These are phyloP conservation scores for Halictus ligatus DNA, from an alignment of 2,888 invertebrate genomes.

Conservation along the genomic window DNA sequence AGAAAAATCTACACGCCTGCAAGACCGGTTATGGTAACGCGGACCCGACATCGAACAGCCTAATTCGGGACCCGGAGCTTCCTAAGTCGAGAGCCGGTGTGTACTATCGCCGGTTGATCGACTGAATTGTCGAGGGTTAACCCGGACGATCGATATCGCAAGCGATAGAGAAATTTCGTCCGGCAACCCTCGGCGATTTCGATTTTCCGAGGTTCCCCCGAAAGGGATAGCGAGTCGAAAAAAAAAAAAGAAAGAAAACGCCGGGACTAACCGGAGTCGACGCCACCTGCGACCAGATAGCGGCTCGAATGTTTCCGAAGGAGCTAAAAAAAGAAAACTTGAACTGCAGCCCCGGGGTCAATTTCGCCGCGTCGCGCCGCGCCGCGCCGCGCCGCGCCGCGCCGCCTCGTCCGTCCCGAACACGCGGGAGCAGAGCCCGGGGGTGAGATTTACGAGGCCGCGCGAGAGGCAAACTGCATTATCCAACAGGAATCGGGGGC, in stretches of 20 bases:
- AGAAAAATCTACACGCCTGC: no score
- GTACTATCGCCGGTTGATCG: not conserved
- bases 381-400: not conserved
- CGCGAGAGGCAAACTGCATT: conserved; percentile 32
- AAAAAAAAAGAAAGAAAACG: not conserved
- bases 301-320: conserved; percentile 2
- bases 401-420: not conserved
- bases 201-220: conserved; percentile 16
- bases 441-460: conserved; percentile 36
- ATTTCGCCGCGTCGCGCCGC: not conserved
- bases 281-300: conserved; percentile 37
- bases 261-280: not conserved
- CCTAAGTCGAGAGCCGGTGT: not conserved
- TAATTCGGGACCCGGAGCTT: not conserved
- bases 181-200: not conserved
- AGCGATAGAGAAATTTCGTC: not conserved
- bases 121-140: not conserved
- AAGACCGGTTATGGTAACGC: not conserved
- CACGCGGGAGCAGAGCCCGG: not conserved
- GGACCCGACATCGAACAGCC: not conserved
- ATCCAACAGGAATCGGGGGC: conserved; percentile 9
- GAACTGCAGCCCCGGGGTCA: conserved; percentile 24
- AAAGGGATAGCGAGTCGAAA: not conserved
- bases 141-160: not conserved
- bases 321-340: conserved; percentile 13